Evolutionary conservation across 2,113 vertebrate species (phyloP).

Genomic region (Psettodes erumei): DNA sequence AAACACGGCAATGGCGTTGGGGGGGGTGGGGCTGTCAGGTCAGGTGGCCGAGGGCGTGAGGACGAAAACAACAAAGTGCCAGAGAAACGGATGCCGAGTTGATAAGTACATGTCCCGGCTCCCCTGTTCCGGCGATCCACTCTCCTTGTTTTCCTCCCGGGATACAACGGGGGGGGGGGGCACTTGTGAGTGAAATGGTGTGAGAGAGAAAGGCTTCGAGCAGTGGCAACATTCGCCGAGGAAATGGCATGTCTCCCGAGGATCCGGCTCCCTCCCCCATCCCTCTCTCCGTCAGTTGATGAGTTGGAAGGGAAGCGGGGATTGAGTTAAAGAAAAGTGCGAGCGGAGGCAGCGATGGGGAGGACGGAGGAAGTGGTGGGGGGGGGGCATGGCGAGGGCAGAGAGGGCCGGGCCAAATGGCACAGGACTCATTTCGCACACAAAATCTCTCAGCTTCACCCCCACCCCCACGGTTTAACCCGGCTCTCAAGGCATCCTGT

Average conservation of each 20-base stretch:
- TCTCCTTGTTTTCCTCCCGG: conserved; percentile 23
- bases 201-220: conserved; percentile 65
- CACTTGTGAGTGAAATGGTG: conserved; percentile 72
- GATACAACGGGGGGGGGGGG: conserved; percentile 48
- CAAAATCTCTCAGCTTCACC: neutral
- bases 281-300: conserved; percentile 51
- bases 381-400: conserved; percentile 35
- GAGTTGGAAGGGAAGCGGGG: conserved; percentile 46
- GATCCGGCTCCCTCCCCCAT: too few species aligned
- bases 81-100: neutral
- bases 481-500: neutral
- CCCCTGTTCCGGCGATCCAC: conserved; percentile 22
- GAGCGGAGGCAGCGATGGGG: conserved; percentile 32
- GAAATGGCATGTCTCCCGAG: conserved; percentile 67
- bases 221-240: conserved; percentile 56
- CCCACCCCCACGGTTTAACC: conserved; percentile 20
- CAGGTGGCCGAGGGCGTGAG: conserved; percentile 33
- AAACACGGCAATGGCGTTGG: too few species aligned
- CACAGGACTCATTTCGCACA: conserved; percentile 37
- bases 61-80: conserved; percentile 32
- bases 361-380: conserved; percentile 59
- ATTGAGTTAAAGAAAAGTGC: conserved; percentile 42
- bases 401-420: conserved; percentile 24
- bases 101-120: conserved; percentile 17
- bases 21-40: conserved; percentile 33